Base-by-base conservation (phyloP, 1,140 invertebrate species). In the Triops cancriformis region DNA sequence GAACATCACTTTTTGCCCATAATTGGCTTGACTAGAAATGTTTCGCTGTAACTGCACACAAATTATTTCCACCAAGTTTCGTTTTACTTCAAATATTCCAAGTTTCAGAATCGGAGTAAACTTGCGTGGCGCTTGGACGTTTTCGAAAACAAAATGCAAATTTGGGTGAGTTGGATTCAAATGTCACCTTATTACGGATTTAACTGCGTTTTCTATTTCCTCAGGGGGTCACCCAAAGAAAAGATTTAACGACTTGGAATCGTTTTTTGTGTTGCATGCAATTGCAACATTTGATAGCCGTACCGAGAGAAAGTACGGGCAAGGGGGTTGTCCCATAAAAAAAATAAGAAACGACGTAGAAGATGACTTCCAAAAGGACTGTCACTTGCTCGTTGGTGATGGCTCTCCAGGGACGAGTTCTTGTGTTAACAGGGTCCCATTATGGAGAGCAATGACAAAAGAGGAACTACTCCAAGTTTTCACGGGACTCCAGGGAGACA, bases 341-440 rank as follows among this genome's bases (percentile, higher is more conserved):
- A 45, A 64, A 64, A 64, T 64, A 64, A 64, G 23, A 23, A 64
- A 23, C 51, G 51, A 64, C 51, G 23, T 64, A 64, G 14, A 64
- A 64, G 51, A 64, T 64, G 51, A 64, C 51, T 64, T 64, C 51
- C 51, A 64, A 64, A 64, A 64, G 51, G 51, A 64, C 18, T 64
- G 51, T 64, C 51, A 23, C 51, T 64, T 64, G 51, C 23, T 23
- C 51, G 31, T 37, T 37, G 31, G 51, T 64, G 51, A 64, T 64
- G 51, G 51, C 51, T 64, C 51, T 64, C 51, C 51, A 14, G 51
- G 51, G 51, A 64, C 51, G 23, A 64, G 14, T 64, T 64, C 51
- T 64, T 64, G 51, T 64, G 51, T 64, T 64, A 64, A 64, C 51
- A 64, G 51, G 51, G 51, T 64, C 51, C 51, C 51, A 64, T 64